Evolutionary conservation across 2,797 vertebrate genomes (phyloP), one percentile per base, ranked within the genome.

Genomic region (Oreonectes daqikongensis): DNA sequence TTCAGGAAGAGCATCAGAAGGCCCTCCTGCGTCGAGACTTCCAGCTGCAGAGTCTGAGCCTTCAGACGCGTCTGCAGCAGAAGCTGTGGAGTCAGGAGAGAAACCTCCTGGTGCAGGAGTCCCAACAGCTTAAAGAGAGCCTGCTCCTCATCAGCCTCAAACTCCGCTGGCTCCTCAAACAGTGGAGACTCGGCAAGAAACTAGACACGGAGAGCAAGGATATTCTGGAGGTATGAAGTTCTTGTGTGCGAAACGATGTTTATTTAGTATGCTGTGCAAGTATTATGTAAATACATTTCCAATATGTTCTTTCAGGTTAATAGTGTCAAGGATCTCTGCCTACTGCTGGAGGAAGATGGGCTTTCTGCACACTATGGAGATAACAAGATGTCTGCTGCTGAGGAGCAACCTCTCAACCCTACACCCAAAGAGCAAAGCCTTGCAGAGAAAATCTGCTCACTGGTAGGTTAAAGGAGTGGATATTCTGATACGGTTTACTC

Each of bases 21-120:
- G 94, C 94, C 0, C 90, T 98, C 84, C 88, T 97, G 81, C 90
- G 92, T 20, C 88, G 95, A 20, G 97, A 99, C 86, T 99, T 99
- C 40, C 96, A 99, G 90, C 92, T 98, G 79, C 96, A 99, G 93
- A 99, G 97, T 84, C 86, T 97, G 83, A 95, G 93, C 76, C 93
- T 99, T 15, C 96, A 99, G 91, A 93, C 95, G 2, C 90, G 95
- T 7, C 92, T 99, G 77, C 97, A 99, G 88, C 96, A 96, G 89
- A 97, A 95, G 87, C 92, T 97, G 84, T 99, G 97, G 97, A 94
- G 93, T 86, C 97, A 96, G 88, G 98, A 98, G 89, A 96, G 95
- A 88, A 96, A 94, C 69, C 89, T 97, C 78, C 87, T 99, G 86
- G 93, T 97, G 35, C 96, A 98, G 85, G 98, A 99, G 89, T 95